Evolutionary conservation across 2,113 vertebrate genomes (phyloP), one percentile per base, ranked within the genome.

Genomic region (Steatornis caripensis): DNA sequence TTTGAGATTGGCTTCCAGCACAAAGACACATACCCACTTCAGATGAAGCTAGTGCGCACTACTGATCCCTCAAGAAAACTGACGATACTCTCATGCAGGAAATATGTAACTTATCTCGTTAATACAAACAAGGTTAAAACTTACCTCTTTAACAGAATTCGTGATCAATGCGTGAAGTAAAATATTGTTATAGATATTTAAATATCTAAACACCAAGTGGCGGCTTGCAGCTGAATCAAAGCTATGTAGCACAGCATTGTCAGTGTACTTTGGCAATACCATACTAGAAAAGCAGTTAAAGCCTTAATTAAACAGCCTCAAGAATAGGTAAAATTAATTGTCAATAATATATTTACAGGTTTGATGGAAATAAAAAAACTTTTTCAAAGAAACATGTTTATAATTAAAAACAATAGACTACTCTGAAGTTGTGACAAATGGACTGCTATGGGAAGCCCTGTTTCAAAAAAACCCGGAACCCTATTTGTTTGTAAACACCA

Each of bases 11-110:
- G 36, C 12, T 61, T 66, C 64, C 68, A 87, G 64, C 27, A 65
- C n/a, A 24, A 65, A 43, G 32, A 13, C 11, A 36, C 3, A 4
- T 4, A 58, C 0, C 26, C n/a, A 57, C 21, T 36, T 82, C 41
- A 22, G 36, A 61, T 5, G 36, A 55, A 72, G 36, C 34, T 34
- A 26, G 16, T 3, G 14, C 10, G 0, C 37, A 41, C 39, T 48
- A 76, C n/a, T n/a, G 45, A 43, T 19, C 23, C 36, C 64, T 66
- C 46, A 27, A 54, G n/a, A 64, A 53, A 54, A 60, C 4, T 2
- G 14, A 29, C 0, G 1, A 39, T 32, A 27, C 1, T 15, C 24
- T 54, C 39, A 15, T 1, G 29, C n/a, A 71, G n/a, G 57, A 58
- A 53, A 30, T 13, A 37, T 3, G 11, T 8, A 36, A 36, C 10